These are phyloP conservation scores for Candoia aspera DNA, from an alignment of 2,113 vertebrate genomes.

Conservation along the genomic window DNA sequence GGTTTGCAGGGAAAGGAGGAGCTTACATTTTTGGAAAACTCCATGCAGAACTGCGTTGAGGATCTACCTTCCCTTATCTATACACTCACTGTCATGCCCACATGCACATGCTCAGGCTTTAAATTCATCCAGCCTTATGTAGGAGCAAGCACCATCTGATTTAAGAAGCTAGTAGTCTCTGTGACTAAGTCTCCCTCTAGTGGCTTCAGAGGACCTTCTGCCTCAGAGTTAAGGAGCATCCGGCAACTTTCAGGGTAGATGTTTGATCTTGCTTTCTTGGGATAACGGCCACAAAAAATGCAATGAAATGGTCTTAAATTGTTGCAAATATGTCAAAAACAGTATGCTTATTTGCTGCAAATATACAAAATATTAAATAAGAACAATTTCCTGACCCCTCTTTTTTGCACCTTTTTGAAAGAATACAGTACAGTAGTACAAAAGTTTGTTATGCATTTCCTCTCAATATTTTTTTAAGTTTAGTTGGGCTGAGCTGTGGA, in stretches of 20 bases:
- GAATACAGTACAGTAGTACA: not conserved
- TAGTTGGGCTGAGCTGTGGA: not conserved
- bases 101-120: not conserved
- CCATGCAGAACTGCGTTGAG: not conserved
- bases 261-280: not conserved
- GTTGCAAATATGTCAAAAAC: not conserved
- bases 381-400: not conserved
- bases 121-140: not conserved
- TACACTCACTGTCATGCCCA: not conserved
- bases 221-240: not conserved
- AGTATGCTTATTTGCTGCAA: not conserved
- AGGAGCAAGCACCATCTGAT: not conserved
- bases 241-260: conserved; percentile 7
- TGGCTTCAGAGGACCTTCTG: not conserved
- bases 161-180: not conserved
- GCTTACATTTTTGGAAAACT: not conserved
- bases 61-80: not conserved
- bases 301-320: rapidly evolving
- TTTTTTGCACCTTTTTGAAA: not conserved
- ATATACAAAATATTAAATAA: no score
- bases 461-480: not conserved
- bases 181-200: conserved; percentile 13
- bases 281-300: rapidly evolving
- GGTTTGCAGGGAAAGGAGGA: not conserved
- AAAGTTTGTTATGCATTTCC: not conserved